Conservation (phyloP, 2,888 invertebrate genomes). For the Taphrorychus bicolor region DNA sequence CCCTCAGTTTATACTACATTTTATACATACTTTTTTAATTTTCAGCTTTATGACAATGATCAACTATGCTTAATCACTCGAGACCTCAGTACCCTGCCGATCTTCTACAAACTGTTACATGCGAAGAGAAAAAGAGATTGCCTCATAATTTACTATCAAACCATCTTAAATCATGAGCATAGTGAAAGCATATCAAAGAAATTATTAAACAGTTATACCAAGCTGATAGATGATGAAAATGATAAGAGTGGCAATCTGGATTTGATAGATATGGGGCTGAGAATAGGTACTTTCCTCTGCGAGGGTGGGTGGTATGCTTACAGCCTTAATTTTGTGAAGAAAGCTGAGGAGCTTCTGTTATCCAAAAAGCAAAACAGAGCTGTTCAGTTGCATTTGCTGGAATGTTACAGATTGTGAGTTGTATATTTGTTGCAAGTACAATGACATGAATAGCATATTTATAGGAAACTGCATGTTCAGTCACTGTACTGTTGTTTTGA, state of each 20-base stretch:
- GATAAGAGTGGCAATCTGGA: too few species aligned
- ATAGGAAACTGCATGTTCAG: constrained; percentile 83
- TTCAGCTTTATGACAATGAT: constrained; percentile 71
- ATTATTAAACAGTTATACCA: constrained; percentile 51
- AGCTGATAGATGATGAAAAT: background rate
- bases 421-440: background rate
- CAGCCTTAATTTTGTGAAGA: constrained; percentile 74
- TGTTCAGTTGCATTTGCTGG: constrained; percentile 65
- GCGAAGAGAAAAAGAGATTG: constrained; percentile 72
- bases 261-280: constrained; percentile 53
- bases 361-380: background rate
- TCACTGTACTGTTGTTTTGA: constrained; percentile 82
- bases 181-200: constrained; percentile 53
- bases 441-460: too few species aligned
- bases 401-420: constrained; percentile 84
- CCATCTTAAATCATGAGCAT: constrained; percentile 58
- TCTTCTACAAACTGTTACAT: constrained; percentile 73
- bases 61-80: constrained; percentile 71
- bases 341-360: constrained; percentile 67
- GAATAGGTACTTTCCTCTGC: constrained; percentile 77
- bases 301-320: constrained; percentile 89
- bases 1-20: too few species aligned
- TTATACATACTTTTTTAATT: too few species aligned
- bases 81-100: constrained; percentile 74
- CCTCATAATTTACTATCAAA: constrained; percentile 77